Evolutionary conservation across 2,888 invertebrate genomes (phyloP), one percentile per base, ranked within the genome.

Genomic region (Athalia circularis): DNA sequence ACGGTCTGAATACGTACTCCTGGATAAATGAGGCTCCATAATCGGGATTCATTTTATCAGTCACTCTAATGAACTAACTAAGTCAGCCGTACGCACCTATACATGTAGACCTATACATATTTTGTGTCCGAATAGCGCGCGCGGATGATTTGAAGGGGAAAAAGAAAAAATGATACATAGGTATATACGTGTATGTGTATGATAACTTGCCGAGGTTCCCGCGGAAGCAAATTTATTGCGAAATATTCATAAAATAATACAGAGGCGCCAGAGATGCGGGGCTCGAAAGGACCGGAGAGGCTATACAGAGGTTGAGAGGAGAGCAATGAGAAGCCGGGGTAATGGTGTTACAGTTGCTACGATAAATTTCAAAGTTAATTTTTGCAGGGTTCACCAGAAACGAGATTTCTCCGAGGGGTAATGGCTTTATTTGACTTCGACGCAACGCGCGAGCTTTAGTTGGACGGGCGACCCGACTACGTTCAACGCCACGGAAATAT

Each of bases 201-300:
- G 43, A 47, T 59, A 47, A 45, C 72, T 72, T 59, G 13, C 57
- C 29, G 29, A 45, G 72, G n/a, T 59, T 72, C 5, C 59, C 72
- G 59, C 47, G 45, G 11, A 72, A 72, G 72, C 5, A 15, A 72
- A 72, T 72, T 72, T 72, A 72, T 72, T 47, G 13, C 72, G 59
- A 72, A 72, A 72, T 72, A 72, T 72, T 72, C 72, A 72, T 72
- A 72, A 72, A 72, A 72, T 72, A 72, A 72, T 72, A 72, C 72
- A 72, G 72, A 52, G 47, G 57, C 57, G 72, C 45, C 72, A 57
- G 72, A 52, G 59, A 72, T 13, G 72, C 57, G 47, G 72, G 47
- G 29, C 29, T 29, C 4, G 45, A 68, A 29, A 68, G 68, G 11
- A 59, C 47, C 59, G 43, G n/a, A 47, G 43, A 57, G 59, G 72